Evolutionary conservation across 2,113 vertebrate genomes (phyloP), one percentile per base, ranked within the genome.

Genomic region (Hippocampus mohnikei): DNA sequence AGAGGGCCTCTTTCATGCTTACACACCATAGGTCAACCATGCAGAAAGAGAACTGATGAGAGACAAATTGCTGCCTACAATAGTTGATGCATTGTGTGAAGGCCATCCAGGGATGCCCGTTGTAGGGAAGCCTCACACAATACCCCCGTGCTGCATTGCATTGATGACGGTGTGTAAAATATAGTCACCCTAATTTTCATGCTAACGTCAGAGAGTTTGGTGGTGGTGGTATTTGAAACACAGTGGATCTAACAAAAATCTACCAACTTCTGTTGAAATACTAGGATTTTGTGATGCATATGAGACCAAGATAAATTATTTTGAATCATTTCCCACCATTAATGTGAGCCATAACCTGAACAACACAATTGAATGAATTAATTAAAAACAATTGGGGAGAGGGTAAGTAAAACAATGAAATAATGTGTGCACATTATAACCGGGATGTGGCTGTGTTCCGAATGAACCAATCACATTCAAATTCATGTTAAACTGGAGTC

Each of bases 11-110:
- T 75, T 74, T 37, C 64, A 58, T 33, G 23, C 44, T 33, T 29
- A 27, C 71, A 71, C 46, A 69, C 37, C 62, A 46, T 27, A 62
- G 71, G 58, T 73, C 71, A 80, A 40, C 66, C 50, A 52, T 50
- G 55, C 53, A 82, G 74, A 82, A 77, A 63, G 73, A 66, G 68
- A 53, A 67, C 59, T 72, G 74, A 72, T 71, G 29, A 75, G 70
- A 67, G 56, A 60, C 65, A 71, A 78, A 73, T 63, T 65, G 23
- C 41, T 66, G 71, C 52, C 33, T 0, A 81, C 76, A 84, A 77
- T 72, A 80, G 75, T 68, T 72, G 65, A 76, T 0, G 16, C 64
- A 70, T 85, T 84, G 81, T 84, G 55, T 70, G 48, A 75, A 73
- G 59, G 55, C 62, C 63, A 65, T 63, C 71, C 75, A 77, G 75